Evolutionary conservation across 2,113 vertebrate species (phyloP).

Genomic region (Colistium nudipinnis): DNA sequence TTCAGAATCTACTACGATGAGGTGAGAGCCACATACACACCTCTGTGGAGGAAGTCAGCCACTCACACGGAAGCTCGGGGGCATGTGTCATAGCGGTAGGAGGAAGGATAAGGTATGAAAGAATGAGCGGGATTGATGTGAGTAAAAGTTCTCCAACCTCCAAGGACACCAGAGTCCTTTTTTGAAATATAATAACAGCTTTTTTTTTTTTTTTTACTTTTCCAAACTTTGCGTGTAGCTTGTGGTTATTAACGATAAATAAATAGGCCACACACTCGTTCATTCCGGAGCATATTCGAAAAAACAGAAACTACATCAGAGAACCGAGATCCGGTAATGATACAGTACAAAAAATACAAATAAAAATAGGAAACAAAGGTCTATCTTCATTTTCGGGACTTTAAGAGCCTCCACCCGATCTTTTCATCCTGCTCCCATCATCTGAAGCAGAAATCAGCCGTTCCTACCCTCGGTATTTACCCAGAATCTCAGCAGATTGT

Average conservation of each 20-base stretch:
- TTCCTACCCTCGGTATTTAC: background rate
- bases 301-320: background rate
- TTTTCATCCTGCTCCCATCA: background rate
- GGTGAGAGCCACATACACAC: constrained; percentile 79
- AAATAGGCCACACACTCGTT: too few relatives aligned
- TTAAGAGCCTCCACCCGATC: background rate
- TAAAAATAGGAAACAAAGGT: background rate
- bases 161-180: background rate
- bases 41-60: background rate
- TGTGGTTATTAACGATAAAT: background rate
- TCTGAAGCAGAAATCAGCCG: background rate
- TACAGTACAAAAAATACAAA: background rate
- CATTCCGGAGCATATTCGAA: background rate
- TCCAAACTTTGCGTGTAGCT: background rate
- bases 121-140: constrained; percentile 5
- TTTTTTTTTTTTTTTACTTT: too few relatives aligned
- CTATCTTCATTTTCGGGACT: background rate
- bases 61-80: background rate
- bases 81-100: constrained; percentile 2
- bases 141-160: background rate
- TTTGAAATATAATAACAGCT: too few relatives aligned
- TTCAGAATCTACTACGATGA: constrained; percentile 98
- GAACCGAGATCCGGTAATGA: background rate
- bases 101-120: background rate
- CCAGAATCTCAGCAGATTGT: background rate